Percentiles rank a stretch among this genome's conserved stretches.
Evolutionary conservation across 1,140 invertebrate genomes (phyloP).

Genomic region (Heliconius nattereri): DNA sequence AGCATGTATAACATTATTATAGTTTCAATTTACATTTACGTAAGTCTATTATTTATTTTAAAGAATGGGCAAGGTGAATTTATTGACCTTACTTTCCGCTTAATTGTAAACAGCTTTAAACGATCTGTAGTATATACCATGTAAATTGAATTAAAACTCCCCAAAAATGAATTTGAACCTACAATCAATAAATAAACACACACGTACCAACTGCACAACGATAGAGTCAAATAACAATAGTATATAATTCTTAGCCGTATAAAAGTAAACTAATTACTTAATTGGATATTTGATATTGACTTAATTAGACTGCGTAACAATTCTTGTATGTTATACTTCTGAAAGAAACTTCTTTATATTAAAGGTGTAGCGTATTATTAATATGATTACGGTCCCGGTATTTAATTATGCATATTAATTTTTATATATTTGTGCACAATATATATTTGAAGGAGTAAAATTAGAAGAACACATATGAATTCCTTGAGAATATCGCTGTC

Average conservation of each 20-base stretch:
- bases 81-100: too few relatives aligned
- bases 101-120: too few relatives aligned
- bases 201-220: not conserved
- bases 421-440: too few relatives aligned
- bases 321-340: not conserved
- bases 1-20: not conserved
- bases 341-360: not conserved
- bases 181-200: too few relatives aligned
- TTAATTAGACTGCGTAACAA: constrained; percentile 10
- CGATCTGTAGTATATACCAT: too few relatives aligned
- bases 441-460: too few relatives aligned
- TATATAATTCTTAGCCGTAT: not conserved
- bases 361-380: not conserved
- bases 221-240: not conserved
- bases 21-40: not conserved
- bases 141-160: too few relatives aligned
- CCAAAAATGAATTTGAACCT: too few relatives aligned
- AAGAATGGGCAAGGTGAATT: too few relatives aligned
- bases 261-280: constrained; percentile 13
- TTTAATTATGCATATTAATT: not conserved
- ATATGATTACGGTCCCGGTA: not conserved
- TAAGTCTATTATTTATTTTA: too few relatives aligned
- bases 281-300: constrained; percentile 11
- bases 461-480: too few relatives aligned
- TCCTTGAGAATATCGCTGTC: too few relatives aligned